A percentile compares a stretch with the other conserved stretches of the same genome.
These are phyloP conservation scores for Oreortyx pictus DNA, from an alignment of 2,797 vertebrate genomes.

Conservation along the genomic window DNA sequence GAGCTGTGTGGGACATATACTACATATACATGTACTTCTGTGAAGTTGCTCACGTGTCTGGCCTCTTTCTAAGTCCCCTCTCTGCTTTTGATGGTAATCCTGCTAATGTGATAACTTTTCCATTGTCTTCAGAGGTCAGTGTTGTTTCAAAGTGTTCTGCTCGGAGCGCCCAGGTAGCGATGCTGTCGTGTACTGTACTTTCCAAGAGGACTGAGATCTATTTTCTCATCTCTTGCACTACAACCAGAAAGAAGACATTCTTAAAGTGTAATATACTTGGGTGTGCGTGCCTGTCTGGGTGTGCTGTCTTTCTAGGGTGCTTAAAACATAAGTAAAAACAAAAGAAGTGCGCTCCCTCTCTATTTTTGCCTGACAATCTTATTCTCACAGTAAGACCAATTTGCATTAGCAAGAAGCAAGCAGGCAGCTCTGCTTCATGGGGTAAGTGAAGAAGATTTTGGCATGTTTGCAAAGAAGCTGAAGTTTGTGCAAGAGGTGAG, in stretches of 20 bases:
- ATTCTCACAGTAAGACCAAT: fast-evolving
- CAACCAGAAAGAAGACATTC: too few species aligned
- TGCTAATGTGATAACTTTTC: not conserved
- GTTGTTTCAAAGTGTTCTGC: not conserved
- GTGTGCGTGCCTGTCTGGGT: not conserved
- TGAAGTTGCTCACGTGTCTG: not conserved
- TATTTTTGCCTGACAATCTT: not conserved
- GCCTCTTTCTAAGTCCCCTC: not conserved
- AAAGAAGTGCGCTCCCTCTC: fast-evolving
- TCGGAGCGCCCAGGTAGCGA: not conserved
- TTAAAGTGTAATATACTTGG: fast-evolving
- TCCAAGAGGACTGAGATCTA: not conserved
- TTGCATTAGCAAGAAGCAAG: fast-evolving
- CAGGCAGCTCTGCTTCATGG: not conserved
- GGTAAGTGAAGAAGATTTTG: not conserved
- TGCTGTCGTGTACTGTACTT: fast-evolving
- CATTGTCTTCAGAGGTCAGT: not conserved
- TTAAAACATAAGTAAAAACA: not conserved
- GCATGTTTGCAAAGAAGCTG: not conserved
- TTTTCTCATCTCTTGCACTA: not conserved
- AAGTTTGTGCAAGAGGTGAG: not conserved
- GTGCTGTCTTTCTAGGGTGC: not conserved
- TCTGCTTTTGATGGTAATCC: not conserved
- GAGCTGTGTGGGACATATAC: not conserved
- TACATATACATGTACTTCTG: fast-evolving